Percentiles rank a stretch among this genome's conserved stretches.
Evolutionary conservation across 2,888 invertebrate species (phyloP).

Genomic region (Caenorhabditis panamensis): DNA sequence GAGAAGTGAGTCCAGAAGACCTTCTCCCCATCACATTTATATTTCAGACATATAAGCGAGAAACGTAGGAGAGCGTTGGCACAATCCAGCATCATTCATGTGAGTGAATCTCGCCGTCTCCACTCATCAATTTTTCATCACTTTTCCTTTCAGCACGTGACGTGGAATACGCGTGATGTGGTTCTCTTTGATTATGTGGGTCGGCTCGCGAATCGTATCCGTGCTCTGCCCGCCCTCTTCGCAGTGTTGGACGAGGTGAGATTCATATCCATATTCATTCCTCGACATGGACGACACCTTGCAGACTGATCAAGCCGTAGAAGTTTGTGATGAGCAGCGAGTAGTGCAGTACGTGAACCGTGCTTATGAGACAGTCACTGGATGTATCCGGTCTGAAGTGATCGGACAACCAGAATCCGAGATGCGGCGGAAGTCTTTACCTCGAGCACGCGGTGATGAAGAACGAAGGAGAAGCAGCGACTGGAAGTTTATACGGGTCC

Average conservation of each 20-base stretch:
- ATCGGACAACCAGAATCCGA: slow-evolving; percentile 72
- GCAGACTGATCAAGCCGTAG: slow-evolving; percentile 79
- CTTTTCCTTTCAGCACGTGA: slow-evolving; percentile 63
- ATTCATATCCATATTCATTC: background rate
- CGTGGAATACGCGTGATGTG: slow-evolving; percentile 74
- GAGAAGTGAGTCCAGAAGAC: slow-evolving; percentile 59
- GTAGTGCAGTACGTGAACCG: slow-evolving; percentile 83
- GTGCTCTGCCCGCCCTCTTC: slow-evolving; percentile 80
- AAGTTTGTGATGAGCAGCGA: slow-evolving; percentile 80
- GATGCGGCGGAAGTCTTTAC: slow-evolving; percentile 69
- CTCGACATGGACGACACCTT: slow-evolving; percentile 32
- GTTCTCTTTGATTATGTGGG: slow-evolving; percentile 77
- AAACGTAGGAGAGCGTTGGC: slow-evolving; percentile 71
- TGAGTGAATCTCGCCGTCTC: slow-evolving; percentile 32
- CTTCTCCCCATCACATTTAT: background rate
- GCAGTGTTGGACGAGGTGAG: slow-evolving; percentile 79
- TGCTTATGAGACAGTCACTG: slow-evolving; percentile 82
- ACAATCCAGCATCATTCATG: slow-evolving; percentile 73
- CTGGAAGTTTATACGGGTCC: slow-evolving; percentile 80
- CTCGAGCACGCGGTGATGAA: slow-evolving; percentile 66
- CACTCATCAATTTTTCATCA: slow-evolving; percentile 23
- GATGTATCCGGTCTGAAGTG: slow-evolving; percentile 82
- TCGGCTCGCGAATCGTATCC: slow-evolving; percentile 73
- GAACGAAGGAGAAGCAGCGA: slow-evolving; percentile 76
- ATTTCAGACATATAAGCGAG: slow-evolving; percentile 71